These are phyloP conservation scores for Puntigrus tetrazona DNA, from an alignment of 2,113 vertebrate genomes.

Conservation along the genomic window DNA sequence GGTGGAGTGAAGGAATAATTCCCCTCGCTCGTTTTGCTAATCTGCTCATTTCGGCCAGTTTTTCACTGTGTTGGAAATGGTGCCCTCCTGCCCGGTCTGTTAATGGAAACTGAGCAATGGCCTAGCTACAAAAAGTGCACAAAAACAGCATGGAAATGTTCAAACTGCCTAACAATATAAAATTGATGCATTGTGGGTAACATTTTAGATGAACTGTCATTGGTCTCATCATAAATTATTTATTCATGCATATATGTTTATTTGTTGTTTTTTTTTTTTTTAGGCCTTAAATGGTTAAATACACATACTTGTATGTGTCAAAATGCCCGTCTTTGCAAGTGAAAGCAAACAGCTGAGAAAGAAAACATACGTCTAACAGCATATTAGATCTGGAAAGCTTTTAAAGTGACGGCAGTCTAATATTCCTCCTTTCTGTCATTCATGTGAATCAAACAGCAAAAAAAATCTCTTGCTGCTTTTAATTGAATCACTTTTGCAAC, in stretches of 20 bases:
- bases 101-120: neutral
- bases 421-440: too few relatives aligned
- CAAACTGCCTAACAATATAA: neutral
- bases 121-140: neutral
- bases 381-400: too few relatives aligned
- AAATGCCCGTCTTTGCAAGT: too few relatives aligned
- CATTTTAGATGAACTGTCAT: neutral
- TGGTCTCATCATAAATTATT: neutral
- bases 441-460: too few relatives aligned
- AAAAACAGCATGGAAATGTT: neutral
- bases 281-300: too few relatives aligned
- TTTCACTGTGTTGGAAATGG: neutral
- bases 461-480: too few relatives aligned
- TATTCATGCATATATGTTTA: neutral
- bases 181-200: neutral
- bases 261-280: neutral
- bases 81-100: neutral
- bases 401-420: too few relatives aligned
- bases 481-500: too few relatives aligned
- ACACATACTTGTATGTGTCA: too few relatives aligned
- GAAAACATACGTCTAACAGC: too few relatives aligned
- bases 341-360: too few relatives aligned
- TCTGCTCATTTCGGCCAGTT: neutral
- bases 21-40: neutral
- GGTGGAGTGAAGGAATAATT: conserved; percentile 8